Base-by-base conservation (phyloP, 2,113 vertebrate genomes). In the Rhineura floridana region DNA sequence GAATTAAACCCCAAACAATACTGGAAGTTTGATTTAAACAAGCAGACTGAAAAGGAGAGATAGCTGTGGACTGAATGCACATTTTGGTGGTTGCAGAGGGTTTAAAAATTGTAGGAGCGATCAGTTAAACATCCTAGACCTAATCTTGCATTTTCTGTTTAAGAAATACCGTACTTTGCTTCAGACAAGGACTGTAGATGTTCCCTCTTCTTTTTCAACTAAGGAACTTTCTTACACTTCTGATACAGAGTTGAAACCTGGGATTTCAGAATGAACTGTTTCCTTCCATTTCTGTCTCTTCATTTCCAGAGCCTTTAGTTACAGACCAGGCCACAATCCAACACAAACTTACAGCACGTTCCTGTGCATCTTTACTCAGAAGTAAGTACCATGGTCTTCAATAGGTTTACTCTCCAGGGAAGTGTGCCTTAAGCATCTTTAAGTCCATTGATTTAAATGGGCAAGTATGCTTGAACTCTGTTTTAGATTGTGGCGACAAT, bases 41-140 rank as follows among this genome's bases (percentile, higher is more conserved):
- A 81, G n/a, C 50, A 1, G 0, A 50, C 55, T 62, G 30, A 65
- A 63, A 83, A 82, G 33, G 39, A 44, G 87, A 44, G 92, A 91
- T 94, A 86, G 36, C 84, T 89, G 77, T 90, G 92, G 88, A 79
- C 89, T 90, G 91, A 86, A 93, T 69, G 48, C 63, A 82, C 72
- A 42, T 65, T 82, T 0, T 84, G 76, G 36, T 42, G 88, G 48
- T 94, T 84, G 91, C 90, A 90, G 4, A 44, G 91, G 91, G 75
- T 82, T 50, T 55, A 81, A 50, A 86, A 84, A 36, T 81, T 80
- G 0, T 23, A 15, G 83, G 73, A 90, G 83, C 55, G 88, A 36
- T 42, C 82, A 86, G 84, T 59, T 83, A 83, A 62, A 81, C 72
- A 59, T 62, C 50, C 76, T 70, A 65, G 83, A 87, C 80, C 83